Conservation (phyloP, 1,140 invertebrate genomes). For the Agraylea sexmaculata region DNA sequence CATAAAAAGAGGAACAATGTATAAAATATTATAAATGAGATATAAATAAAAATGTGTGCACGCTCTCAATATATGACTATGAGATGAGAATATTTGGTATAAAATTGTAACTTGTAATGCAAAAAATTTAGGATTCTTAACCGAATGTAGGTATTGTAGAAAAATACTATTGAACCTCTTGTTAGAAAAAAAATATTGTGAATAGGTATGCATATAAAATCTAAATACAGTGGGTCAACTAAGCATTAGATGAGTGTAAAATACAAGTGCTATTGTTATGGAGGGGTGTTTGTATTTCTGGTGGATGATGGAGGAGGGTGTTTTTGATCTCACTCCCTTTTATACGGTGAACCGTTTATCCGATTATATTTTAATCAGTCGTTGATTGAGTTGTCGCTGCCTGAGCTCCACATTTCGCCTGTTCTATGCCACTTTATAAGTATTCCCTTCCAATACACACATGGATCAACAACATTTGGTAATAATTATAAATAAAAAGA, state of each 20-base stretch:
- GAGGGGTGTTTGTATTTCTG: constrained; percentile 2
- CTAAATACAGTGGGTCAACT: neutral
- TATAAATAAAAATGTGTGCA: too few relatives aligned
- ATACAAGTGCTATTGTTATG: neutral
- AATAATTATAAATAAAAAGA: neutral
- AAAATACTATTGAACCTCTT: neutral
- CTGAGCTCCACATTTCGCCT: constrained; percentile 19
- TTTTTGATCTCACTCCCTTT: constrained; percentile 8
- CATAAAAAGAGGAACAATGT: too few relatives aligned
- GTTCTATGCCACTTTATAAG: constrained; percentile 11
- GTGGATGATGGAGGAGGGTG: neutral
- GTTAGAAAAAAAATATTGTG: neutral
- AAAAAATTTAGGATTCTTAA: neutral
- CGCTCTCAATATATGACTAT: too few relatives aligned
- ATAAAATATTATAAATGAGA: too few relatives aligned
- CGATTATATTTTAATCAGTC: constrained; percentile 22
- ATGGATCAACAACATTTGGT: neutral
- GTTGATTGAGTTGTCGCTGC: constrained; percentile 19
- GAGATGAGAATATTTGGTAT: too few relatives aligned
- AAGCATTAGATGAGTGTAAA: neutral
- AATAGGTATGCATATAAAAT: neutral
- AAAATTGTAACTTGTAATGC: neutral
- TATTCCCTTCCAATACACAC: neutral
- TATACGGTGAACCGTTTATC: constrained; percentile 19
- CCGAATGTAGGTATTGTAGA: too few relatives aligned